Percentiles rank a stretch among this genome's conserved stretches.
These are phyloP conservation scores for Zeuzera pyrina DNA, from an alignment of 2,888 invertebrate species.

Conservation along the genomic window DNA sequence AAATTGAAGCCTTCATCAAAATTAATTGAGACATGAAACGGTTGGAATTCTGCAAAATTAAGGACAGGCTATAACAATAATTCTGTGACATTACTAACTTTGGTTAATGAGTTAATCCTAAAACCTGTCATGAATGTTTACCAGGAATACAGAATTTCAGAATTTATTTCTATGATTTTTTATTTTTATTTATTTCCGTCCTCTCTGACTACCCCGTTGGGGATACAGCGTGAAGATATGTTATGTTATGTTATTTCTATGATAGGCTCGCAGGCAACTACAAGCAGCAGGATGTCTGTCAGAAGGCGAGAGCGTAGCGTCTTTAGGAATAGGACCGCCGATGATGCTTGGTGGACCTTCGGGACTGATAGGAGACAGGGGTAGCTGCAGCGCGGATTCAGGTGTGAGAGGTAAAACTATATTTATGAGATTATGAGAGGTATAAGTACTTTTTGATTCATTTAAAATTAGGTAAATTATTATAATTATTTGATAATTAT, in stretches of 20 bases:
- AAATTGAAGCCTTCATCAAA: conserved; percentile 30
- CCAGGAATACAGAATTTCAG: too few relatives aligned
- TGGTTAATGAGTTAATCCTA: not conserved
- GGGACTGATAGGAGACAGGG: conserved; percentile 77
- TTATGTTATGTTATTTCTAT: too few relatives aligned
- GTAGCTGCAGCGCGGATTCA: conserved; percentile 90
- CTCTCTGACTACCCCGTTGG: too few relatives aligned
- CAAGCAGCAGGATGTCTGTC: conserved; percentile 85
- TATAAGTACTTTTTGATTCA: too few relatives aligned
- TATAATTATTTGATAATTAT: too few relatives aligned
- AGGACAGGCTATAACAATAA: conserved; percentile 1
- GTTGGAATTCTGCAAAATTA: conserved; percentile 8
- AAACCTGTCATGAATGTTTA: too few relatives aligned
- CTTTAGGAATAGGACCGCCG: conserved; percentile 78
- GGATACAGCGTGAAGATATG: too few relatives aligned
- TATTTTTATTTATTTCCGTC: too few relatives aligned
- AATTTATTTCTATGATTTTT: too few relatives aligned
- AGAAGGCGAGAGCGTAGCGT: conserved; percentile 87
- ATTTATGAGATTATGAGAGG: too few relatives aligned
- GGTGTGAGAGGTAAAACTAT: conserved; percentile 81
- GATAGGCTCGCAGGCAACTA: conserved; percentile 81
- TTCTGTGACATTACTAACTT: not conserved
- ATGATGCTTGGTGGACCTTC: conserved; percentile 71
- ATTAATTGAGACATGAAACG: conserved; percentile 42
- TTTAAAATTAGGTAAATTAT: too few relatives aligned